phyloP scores from a whole-genome alignment of 2,888 invertebrate species.

The Diplolepis rosae region DNA sequence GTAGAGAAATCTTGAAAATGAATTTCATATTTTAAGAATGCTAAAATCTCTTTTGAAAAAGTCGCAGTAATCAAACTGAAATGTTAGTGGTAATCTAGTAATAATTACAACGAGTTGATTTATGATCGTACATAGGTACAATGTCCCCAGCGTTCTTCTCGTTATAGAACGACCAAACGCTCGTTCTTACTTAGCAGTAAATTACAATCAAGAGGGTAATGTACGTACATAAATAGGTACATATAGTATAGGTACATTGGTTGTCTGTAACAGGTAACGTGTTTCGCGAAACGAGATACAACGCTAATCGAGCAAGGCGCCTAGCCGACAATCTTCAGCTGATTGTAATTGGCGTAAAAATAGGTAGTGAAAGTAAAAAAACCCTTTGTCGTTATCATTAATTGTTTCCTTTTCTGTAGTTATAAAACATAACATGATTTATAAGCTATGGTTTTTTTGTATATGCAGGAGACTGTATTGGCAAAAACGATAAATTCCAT shows the following conservation, averaged over 20 bases:
- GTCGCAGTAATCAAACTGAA: not conserved
- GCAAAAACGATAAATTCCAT: not conserved
- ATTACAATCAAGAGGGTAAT: conserved; percentile 23
- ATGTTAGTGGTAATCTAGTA: conserved; percentile 16
- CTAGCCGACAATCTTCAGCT: conserved; percentile 9
- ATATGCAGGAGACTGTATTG: not conserved
- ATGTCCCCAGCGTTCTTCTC: conserved; percentile 21
- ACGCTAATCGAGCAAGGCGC: conserved; percentile 10
- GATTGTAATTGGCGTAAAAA: conserved; percentile 5
- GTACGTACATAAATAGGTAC: conserved; percentile 14
- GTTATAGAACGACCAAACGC: conserved; percentile 12
- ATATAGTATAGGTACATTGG: not conserved
- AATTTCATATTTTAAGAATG: not conserved
- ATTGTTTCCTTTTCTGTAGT: not conserved
- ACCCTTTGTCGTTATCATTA: not conserved
- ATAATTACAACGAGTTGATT: conserved; percentile 5
- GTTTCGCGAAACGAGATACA: conserved; percentile 14
- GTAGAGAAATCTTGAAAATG: not conserved
- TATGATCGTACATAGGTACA: conserved; percentile 6
- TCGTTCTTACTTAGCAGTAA: conserved; percentile 17
- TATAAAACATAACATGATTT: not conserved
- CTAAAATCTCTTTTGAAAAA: not conserved
- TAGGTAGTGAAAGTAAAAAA: not conserved
- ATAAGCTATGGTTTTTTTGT: not conserved
- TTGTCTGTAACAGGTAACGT: conserved; percentile 7